These are phyloP conservation scores for Acrocephalus arundinaceus DNA, from an alignment of 2,113 vertebrate genomes.

Conservation along the genomic window DNA sequence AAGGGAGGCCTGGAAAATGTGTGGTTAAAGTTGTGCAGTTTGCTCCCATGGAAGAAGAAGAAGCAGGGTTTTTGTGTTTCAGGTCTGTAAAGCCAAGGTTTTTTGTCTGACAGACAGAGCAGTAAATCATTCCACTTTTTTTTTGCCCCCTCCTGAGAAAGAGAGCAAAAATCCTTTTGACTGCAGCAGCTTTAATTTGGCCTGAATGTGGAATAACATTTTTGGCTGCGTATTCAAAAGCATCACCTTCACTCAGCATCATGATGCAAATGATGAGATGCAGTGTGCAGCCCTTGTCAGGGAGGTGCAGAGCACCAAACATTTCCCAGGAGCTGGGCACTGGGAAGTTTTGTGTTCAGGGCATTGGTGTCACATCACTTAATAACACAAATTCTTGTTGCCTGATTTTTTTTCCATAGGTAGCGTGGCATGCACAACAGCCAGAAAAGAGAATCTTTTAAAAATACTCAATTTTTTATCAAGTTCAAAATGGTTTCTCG, in stretches of 20 bases:
- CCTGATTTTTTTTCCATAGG: neutral
- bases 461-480: too few species aligned
- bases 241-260: neutral
- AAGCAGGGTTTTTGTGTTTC: neutral
- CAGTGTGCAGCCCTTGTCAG: neutral
- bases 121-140: neutral
- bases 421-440: neutral
- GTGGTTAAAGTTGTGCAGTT: neutral
- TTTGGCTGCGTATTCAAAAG: neutral
- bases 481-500: neutral
- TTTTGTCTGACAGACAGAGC: neutral
- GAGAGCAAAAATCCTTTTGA: neutral
- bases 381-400: constrained; percentile 13
- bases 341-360: neutral
- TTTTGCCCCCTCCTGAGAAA: neutral
- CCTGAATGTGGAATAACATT: neutral
- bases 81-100: neutral
- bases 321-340: constrained; percentile 19
- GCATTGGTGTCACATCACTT: neutral
- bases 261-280: neutral
- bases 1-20: neutral
- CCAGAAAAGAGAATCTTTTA: constrained; percentile 18
- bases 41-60: neutral
- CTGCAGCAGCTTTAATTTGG: neutral
- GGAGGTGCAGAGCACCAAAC: neutral